These are phyloP conservation scores for Parascotia fuliginaria DNA, from an alignment of 2,888 invertebrate species.

Conservation along the genomic window DNA sequence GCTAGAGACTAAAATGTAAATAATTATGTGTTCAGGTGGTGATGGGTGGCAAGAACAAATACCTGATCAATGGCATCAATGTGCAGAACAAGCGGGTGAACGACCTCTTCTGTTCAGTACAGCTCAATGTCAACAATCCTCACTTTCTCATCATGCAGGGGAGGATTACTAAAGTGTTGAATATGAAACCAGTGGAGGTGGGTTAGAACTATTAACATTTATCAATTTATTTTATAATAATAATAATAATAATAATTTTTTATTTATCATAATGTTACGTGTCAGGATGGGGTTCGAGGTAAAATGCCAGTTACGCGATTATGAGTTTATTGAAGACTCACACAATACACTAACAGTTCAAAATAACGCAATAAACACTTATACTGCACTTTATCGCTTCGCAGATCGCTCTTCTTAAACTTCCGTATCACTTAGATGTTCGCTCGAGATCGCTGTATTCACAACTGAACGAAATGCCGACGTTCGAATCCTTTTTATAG, in stretches of 20 bases:
- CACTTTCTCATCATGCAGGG: conserved; percentile 99
- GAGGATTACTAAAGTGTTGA: conserved; percentile 98
- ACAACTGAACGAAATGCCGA: no score
- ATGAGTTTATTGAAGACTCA: no score
- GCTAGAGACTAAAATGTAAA: no score
- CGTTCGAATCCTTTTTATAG: no score
- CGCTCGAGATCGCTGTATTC: no score
- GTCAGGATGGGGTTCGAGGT: no score
- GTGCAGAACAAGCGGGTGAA: conserved; percentile 96
- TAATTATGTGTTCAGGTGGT: conserved; percentile 84
- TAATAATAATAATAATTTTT: neutral
- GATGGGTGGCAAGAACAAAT: conserved; percentile 96
- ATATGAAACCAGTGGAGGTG: conserved; percentile 99
- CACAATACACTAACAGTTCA: no score
- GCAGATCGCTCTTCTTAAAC: no score
- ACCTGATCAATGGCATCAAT: conserved; percentile 96
- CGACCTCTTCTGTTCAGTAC: conserved; percentile 98
- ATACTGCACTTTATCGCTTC: no score
- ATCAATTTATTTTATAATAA: neutral
- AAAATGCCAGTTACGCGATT: no score
- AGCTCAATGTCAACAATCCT: conserved; percentile 99
- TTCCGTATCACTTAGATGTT: no score
- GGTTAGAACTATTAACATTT: conserved; percentile 14
- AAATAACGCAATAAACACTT: no score
- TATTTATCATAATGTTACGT: neutral